A percentile compares a stretch with the other conserved stretches of the same genome.
phyloP scores from a whole-genome alignment of 2,113 vertebrate genomes.

The Pipa parva region DNA sequence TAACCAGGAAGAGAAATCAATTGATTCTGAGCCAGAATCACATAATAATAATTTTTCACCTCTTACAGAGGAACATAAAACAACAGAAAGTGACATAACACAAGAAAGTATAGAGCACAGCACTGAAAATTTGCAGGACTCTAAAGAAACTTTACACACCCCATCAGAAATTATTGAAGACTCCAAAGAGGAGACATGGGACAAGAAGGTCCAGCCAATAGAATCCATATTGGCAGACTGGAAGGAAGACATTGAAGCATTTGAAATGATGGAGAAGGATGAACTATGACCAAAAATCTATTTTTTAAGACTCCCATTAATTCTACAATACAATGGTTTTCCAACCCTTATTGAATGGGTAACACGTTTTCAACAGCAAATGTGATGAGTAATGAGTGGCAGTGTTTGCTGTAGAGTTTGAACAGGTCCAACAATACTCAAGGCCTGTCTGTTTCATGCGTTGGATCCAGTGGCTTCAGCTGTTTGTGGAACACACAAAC shows the following conservation, averaged over 20 bases:
- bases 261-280: constrained; percentile 97
- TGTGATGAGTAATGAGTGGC: constrained; percentile 8
- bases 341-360: constrained; percentile 11
- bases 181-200: constrained; percentile 57
- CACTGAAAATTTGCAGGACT: constrained; percentile 51
- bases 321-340: background rate
- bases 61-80: constrained; percentile 46
- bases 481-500: background rate
- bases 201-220: constrained; percentile 70
- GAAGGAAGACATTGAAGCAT: constrained; percentile 96
- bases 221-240: constrained; percentile 93
- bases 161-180: constrained; percentile 57
- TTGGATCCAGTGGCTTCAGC: constrained; percentile 15
- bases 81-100: constrained; percentile 21
- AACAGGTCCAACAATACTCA: constrained; percentile 3
- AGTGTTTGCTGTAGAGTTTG: constrained; percentile 13
- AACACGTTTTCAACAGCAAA: constrained; percentile 8
- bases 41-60: constrained; percentile 3
- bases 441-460: constrained; percentile 3
- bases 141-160: constrained; percentile 60
- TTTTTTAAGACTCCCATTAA: constrained; percentile 29
- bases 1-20: constrained; percentile 43
- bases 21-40: constrained; percentile 29
- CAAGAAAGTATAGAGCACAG: constrained; percentile 35
- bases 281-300: constrained; percentile 83